Evolutionary conservation across 2,113 vertebrate species (phyloP), one percentile per base, ranked within the genome.

Genomic region (Oxygymnocypris stewartii): DNA sequence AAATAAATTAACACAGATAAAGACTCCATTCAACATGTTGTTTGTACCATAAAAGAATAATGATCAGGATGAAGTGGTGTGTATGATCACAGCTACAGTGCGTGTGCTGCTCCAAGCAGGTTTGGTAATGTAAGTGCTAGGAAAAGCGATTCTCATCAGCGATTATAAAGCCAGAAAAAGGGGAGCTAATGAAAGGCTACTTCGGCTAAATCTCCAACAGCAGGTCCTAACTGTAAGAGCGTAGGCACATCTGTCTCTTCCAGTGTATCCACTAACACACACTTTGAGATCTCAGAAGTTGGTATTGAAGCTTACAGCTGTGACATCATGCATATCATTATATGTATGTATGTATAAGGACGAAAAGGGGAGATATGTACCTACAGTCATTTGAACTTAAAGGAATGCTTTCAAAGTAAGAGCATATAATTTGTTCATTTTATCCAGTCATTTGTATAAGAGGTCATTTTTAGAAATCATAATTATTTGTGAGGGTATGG

Each of bases 1-100:
- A 88, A 93, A 94, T 94, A 93, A 94, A 93, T 93, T 91, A 94
- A 89, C 87, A 86, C 61, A 42, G 81, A 59, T 77, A 89, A 89
- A 89, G 90, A 89, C 80, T 57, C 75, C 65, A 86, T 89, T 89
- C 88, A 89, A 87, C 86, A 88, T 84, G 89, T 82, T 79, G 78
- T 71, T 92, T 77, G 77, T 80, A 84, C 65, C 25, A 79, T 51
- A 84, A 84, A 4, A 23, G 77, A 57, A n/a, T 81, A 86, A 73
- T 28, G 20, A 79, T 87, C 2, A 8, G 84, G 83, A 91, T 89
- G 84, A 77, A 90, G 71, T 85, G 31, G 69, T 85, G 35, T 85
- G 37, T 67, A 82, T 88, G 31, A 63, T 82, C 11, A 54, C 74
- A 57, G 49, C 44, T 79, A 57, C 25, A 86, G 73, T 79, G n/a